phyloP scores from a whole-genome alignment of 2,797 vertebrate species.

The Scolopax rusticola region DNA sequence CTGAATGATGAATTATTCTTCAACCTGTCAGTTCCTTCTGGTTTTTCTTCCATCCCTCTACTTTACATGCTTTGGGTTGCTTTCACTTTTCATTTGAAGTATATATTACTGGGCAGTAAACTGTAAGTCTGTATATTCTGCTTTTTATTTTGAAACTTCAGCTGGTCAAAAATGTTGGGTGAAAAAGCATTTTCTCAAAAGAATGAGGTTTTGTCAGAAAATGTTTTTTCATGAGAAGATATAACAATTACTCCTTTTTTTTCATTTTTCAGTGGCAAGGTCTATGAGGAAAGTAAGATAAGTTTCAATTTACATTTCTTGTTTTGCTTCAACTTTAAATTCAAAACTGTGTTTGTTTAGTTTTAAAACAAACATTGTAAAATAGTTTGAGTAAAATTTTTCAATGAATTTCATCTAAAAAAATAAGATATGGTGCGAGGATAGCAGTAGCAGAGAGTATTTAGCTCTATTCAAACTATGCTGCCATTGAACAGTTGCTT shows the following conservation, averaged over 20 bases:
- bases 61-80: neutral
- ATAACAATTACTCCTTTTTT: neutral
- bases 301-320: neutral
- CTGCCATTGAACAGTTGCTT: neutral
- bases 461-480: neutral
- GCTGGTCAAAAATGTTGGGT: neutral
- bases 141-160: conserved; percentile 17
- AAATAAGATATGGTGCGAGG: neutral
- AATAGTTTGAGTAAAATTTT: neutral
- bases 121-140: neutral
- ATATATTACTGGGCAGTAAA: neutral
- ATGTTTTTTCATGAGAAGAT: neutral
- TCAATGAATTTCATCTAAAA: neutral
- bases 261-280: neutral
- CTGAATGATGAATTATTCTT: conserved; percentile 19
- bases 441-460: neutral
- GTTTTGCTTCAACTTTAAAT: neutral
- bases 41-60: neutral
- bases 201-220: neutral
- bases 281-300: neutral
- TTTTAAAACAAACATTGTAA: neutral
- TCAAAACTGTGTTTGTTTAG: neutral
- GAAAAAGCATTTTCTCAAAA: neutral
- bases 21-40: conserved; percentile 2
- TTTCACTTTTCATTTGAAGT: conserved; percentile 6